Conservation (phyloP, 2,888 invertebrate genomes). For the Troides oblongomaculatus region DNA sequence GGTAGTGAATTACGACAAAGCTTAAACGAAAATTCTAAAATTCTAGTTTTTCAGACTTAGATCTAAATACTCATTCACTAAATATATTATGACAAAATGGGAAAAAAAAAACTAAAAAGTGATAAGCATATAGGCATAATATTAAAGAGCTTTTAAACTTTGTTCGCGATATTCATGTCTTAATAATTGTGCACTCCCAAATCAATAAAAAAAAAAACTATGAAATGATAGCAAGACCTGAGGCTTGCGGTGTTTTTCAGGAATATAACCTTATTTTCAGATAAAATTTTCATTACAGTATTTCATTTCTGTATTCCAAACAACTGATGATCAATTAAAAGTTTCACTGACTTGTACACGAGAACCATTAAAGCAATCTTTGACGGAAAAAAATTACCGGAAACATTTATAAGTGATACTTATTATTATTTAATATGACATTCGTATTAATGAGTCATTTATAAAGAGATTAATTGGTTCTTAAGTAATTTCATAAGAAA, state of each 20-base stretch:
- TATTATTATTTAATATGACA: too few species aligned
- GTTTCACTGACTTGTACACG: background rate
- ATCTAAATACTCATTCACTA: too few species aligned
- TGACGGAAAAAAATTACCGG: background rate
- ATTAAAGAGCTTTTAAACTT: background rate
- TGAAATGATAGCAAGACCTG: constrained; percentile 2
- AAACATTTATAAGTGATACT: too few species aligned
- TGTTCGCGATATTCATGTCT: background rate
- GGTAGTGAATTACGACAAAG: too few species aligned
- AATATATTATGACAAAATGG: too few species aligned
- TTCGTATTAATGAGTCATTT: too few species aligned
- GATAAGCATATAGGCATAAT: too few species aligned
- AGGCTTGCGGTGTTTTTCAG: constrained; percentile 8
- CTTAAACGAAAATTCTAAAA: too few species aligned
- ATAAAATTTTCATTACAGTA: background rate
- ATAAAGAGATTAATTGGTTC: too few species aligned
- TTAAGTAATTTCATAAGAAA: too few species aligned
- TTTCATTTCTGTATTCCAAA: background rate
- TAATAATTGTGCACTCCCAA: background rate
- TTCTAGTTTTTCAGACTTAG: too few species aligned
- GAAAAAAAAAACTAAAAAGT: too few species aligned
- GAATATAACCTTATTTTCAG: background rate
- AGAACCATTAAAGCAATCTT: background rate
- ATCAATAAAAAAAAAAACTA: background rate
- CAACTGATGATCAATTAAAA: background rate